Base-by-base conservation (phyloP, 2,113 vertebrate species). In the Circaetus cinerascens region DNA sequence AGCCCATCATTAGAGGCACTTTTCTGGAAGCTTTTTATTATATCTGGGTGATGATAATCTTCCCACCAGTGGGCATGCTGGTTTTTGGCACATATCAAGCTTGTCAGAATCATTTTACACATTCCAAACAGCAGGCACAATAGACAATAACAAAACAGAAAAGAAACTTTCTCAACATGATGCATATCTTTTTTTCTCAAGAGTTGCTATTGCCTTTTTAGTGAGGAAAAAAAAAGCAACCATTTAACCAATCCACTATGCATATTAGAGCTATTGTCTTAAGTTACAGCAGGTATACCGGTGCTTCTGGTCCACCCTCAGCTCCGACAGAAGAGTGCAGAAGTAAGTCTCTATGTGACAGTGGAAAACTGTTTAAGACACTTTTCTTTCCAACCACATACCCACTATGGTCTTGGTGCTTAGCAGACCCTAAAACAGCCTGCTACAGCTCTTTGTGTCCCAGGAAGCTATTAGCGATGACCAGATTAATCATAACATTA, bases 1-100 rank as follows among this genome's bases (percentile, higher is more conserved):
- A 97, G 45, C 30, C 93, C 81, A 67, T 90, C 86, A 90, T 96
- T 92, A 96, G 27, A 94, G 63, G 62, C 46, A 23, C 48, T 95
- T 91, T 94, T 84, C 95, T 94, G 55, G 76, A 92, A 96, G 75
- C 74, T 93, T 97, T 96, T 98, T 91, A 96, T 98, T 97, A 71
- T 81, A 92, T 93, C 78, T 92, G 75, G 91, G 88, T 93, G 68
- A 91, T 88, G 48, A 96, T 96, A 95, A 97, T 96, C 94, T 97
- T 98, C 94, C 96, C 87, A 95, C 84, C 87, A 91, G 77, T 86
- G 63, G 71, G 90, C 91, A 86, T 95, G 86, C 94, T 97, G 92
- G 7, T 38, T 97, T 90, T 91, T 97, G 96, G 92, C 96, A 98
- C 85, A 40, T 55, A 97, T 90, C 95, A 97, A 94, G 78, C 88